These are phyloP conservation scores for Hesperia comma DNA, from an alignment of 2,888 invertebrate genomes.

Conservation along the genomic window DNA sequence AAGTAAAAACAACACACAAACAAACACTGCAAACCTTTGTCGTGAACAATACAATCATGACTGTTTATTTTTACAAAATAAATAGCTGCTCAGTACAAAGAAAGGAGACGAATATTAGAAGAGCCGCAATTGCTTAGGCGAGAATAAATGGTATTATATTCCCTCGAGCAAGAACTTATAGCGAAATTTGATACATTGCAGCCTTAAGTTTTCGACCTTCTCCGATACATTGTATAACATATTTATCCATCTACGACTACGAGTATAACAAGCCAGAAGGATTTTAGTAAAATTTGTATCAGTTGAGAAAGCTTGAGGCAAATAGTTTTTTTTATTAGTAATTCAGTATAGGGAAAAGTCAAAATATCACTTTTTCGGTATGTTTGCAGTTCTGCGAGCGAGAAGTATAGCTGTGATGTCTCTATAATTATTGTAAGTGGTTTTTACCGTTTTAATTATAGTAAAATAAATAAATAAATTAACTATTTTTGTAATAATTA, in stretches of 20 bases:
- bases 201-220: slow-evolving; percentile 32
- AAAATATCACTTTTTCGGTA: no score
- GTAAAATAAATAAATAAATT: no score
- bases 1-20: no score
- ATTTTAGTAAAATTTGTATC: not conserved
- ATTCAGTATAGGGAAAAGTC: no score
- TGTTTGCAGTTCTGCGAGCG: no score
- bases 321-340: no score
- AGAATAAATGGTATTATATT: slow-evolving; percentile 35
- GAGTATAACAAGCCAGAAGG: not conserved
- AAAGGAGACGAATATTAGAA: slow-evolving; percentile 25
- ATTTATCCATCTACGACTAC: slow-evolving; percentile 14
- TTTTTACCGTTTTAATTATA: no score
- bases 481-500: no score
- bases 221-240: slow-evolving; percentile 21
- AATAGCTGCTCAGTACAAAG: slow-evolving; percentile 12
- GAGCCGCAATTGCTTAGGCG: slow-evolving; percentile 27
- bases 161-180: slow-evolving; percentile 32
- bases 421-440: no score
- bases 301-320: not conserved
- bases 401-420: no score
- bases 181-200: slow-evolving; percentile 38
- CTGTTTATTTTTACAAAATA: slow-evolving; percentile 45
- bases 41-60: no score
- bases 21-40: no score